Conservation (phyloP, 2,888 invertebrate species). For the Ischnus inquisitorius region DNA sequence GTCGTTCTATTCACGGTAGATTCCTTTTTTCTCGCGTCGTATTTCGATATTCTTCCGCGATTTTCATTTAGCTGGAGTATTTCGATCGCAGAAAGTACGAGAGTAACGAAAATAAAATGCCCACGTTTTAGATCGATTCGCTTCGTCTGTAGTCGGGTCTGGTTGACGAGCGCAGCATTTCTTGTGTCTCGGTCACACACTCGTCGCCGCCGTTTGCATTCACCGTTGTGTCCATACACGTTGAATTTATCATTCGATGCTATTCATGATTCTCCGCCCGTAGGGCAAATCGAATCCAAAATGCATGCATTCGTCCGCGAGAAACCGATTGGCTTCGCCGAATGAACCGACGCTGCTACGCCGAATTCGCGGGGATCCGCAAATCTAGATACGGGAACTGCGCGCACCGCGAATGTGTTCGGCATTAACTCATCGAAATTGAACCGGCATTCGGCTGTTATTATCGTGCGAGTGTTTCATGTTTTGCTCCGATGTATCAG, state of each 20-base stretch:
- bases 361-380: slow-evolving; percentile 3
- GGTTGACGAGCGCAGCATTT: neutral
- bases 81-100: too few species aligned
- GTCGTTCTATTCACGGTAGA: neutral
- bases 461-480: neutral
- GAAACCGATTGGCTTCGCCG: slow-evolving; percentile 25
- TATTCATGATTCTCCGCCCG: slow-evolving; percentile 30
- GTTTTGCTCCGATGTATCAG: too few species aligned
- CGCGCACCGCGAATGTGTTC: neutral
- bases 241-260: slow-evolving; percentile 20
- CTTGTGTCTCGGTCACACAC: neutral
- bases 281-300: neutral
- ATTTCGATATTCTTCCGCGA: too few species aligned
- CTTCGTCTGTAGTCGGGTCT: neutral
- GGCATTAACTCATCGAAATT: neutral
- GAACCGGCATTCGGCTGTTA: neutral
- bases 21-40: too few species aligned
- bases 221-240: neutral
- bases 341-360: slow-evolving; percentile 13
- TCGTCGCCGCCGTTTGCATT: neutral
- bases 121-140: neutral
- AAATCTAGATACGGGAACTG: too few species aligned
- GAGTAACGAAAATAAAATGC: neutral
- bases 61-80: too few species aligned
- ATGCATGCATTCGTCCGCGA: slow-evolving; percentile 9